These are phyloP conservation scores for Etia nguti DNA, from an alignment of 2,113 vertebrate genomes.

Conservation along the genomic window DNA sequence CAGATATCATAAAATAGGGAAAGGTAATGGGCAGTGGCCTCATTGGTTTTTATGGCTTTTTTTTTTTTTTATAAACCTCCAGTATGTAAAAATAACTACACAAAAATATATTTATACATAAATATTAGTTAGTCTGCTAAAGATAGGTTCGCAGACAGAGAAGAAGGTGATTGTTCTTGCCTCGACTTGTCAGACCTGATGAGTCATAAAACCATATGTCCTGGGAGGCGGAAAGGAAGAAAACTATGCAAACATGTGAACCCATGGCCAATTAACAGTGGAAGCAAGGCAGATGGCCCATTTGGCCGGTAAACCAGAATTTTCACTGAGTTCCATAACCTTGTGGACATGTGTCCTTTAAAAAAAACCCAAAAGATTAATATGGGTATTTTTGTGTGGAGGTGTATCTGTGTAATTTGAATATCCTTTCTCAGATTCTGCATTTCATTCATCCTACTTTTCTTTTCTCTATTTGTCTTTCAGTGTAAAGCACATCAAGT, in stretches of 20 bases:
- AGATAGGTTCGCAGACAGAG: neutral
- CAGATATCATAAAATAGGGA: conserved; percentile 14
- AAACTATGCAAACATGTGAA: conserved; percentile 5
- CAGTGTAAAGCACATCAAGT: neutral
- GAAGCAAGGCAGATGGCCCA: conserved; percentile 50
- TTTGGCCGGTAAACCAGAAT: conserved; percentile 63
- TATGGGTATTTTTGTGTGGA: neutral
- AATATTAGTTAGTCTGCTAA: neutral
- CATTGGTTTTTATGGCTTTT: neutral
- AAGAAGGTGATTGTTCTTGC: neutral
- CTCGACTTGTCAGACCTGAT: neutral
- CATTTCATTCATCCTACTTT: neutral
- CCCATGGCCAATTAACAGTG: conserved; percentile 48
- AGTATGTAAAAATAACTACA: neutral
- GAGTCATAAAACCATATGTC: neutral
- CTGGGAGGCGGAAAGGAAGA: neutral
- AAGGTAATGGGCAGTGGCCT: conserved; percentile 31
- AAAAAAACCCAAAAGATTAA: neutral
- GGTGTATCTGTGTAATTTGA: neutral
- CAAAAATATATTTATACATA: neutral
- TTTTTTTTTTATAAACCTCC: neutral
- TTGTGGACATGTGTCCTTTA: conserved; percentile 12
- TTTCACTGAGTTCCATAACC: conserved; percentile 49
- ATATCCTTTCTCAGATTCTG: neutral
- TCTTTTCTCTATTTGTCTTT: neutral